Conservation (phyloP, 2,113 vertebrate genomes). For the Lichenostomus cassidix region DNA sequence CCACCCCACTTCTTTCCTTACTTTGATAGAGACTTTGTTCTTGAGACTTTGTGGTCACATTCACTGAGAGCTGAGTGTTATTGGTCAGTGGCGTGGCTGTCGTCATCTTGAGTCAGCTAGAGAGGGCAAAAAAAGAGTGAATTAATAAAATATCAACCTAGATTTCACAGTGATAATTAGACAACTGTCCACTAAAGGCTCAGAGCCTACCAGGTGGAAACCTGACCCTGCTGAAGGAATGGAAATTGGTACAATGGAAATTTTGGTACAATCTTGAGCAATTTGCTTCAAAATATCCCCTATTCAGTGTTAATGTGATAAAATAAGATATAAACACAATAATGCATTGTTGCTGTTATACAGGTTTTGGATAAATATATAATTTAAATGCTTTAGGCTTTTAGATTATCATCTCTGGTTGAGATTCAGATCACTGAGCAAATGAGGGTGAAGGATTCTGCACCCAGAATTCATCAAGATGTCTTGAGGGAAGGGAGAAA, state of each 20-base stretch:
- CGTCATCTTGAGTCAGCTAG: slow-evolving; percentile 66
- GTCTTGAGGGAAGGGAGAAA: not conserved
- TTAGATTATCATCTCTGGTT: not conserved
- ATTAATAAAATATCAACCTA: not conserved
- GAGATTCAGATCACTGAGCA: not conserved
- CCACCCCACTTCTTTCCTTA: slow-evolving; percentile 49
- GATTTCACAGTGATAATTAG: not conserved
- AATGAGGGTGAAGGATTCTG: not conserved
- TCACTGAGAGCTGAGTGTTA: slow-evolving; percentile 25
- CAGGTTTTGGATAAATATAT: not conserved
- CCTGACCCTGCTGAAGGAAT: not conserved
- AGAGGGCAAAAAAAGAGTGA: not conserved
- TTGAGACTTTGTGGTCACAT: slow-evolving; percentile 62
- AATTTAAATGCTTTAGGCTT: not conserved
- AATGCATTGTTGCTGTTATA: not conserved
- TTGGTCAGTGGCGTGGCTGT: slow-evolving; percentile 32
- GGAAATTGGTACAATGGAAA: not conserved
- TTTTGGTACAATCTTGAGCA: not conserved
- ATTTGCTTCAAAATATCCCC: not conserved
- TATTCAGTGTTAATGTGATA: not conserved
- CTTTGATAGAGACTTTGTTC: slow-evolving; percentile 77
- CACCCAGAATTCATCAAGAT: not conserved
- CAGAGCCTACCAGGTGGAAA: not conserved
- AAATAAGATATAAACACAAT: not conserved
- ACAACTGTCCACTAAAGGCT: not conserved